phyloP scores from a whole-genome alignment of 2,797 vertebrate genomes.

The Petrocephalus sullivani region DNA sequence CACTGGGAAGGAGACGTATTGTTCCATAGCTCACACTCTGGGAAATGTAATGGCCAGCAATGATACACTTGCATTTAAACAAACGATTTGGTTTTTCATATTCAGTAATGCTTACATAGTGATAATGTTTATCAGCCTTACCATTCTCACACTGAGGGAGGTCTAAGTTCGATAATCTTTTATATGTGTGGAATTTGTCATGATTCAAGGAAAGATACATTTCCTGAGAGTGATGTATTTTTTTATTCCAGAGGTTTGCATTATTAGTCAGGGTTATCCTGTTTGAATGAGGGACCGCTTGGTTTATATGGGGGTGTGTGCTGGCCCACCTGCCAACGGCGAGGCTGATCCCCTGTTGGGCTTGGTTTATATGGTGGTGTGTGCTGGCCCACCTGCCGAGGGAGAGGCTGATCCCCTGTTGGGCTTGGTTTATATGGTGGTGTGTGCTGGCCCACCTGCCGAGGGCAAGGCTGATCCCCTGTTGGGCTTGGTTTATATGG shows the following conservation, averaged over 20 bases:
- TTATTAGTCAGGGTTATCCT: background rate
- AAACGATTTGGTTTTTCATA: background rate
- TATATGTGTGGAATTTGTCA: background rate
- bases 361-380: background rate
- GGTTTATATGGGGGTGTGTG: too few species aligned
- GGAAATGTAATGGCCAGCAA: background rate
- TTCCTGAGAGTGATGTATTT: background rate
- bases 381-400: background rate
- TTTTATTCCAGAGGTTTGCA: background rate
- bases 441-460: background rate
- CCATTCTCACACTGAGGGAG: background rate
- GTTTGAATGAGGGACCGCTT: background rate
- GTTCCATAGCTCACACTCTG: background rate
- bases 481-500: background rate
- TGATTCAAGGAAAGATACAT: background rate
- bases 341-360: too few species aligned
- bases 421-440: background rate
- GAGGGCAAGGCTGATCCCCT: background rate
- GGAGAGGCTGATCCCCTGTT: background rate
- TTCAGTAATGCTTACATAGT: background rate
- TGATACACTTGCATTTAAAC: background rate
- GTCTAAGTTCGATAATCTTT: background rate
- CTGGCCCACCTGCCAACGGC: too few species aligned
- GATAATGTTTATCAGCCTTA: background rate
- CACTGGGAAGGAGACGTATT: background rate